These are phyloP conservation scores for Xylophagus ater DNA, from an alignment of 2,888 invertebrate species.

Conservation along the genomic window DNA sequence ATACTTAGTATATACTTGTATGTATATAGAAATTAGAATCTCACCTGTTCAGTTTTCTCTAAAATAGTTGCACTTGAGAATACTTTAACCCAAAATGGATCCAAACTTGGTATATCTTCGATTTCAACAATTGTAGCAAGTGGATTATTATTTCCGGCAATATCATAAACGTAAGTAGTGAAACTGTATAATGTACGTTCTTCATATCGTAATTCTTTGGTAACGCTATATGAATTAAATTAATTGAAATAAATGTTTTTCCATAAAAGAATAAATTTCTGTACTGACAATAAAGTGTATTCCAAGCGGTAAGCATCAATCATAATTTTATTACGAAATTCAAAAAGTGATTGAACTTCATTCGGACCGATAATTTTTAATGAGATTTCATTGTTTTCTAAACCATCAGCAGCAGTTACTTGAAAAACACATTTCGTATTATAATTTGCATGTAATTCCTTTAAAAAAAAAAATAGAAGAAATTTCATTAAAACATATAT, in stretches of 20 bases:
- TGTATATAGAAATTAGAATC: neutral
- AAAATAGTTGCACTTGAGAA: constrained; percentile 46
- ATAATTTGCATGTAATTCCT: constrained; percentile 33
- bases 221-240: too few relatives aligned
- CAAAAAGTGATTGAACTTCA: constrained; percentile 37
- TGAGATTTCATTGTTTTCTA: constrained; percentile 35
- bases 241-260: too few relatives aligned
- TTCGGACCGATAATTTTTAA: constrained; percentile 39
- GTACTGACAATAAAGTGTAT: constrained; percentile 38
- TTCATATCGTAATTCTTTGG: constrained; percentile 38
- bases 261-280: too few relatives aligned
- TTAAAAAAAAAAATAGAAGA: constrained; percentile 11
- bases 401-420: constrained; percentile 24
- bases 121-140: constrained; percentile 45
- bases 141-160: constrained; percentile 26
- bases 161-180: constrained; percentile 44
- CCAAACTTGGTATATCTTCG: constrained; percentile 46
- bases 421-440: constrained; percentile 29
- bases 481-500: constrained; percentile 1
- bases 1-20: constrained; percentile 2
- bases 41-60: constrained; percentile 41
- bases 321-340: constrained; percentile 28
- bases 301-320: constrained; percentile 23
- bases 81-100: constrained; percentile 48
- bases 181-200: constrained; percentile 45